Base-by-base conservation (phyloP, 2,888 invertebrate species). In the Aproaerema taeniolella region DNA sequence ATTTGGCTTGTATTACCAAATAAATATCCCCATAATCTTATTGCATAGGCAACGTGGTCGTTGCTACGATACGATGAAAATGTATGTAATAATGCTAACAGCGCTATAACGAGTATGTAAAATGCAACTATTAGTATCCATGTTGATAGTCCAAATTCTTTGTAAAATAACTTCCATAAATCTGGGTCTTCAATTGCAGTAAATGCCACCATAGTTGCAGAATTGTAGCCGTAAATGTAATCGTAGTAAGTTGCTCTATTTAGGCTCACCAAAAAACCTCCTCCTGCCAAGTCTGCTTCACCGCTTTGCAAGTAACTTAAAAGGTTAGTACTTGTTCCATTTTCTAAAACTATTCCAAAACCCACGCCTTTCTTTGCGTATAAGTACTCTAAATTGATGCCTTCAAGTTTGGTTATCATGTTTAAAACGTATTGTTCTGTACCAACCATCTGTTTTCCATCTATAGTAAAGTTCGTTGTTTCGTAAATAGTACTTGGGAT, bases 21-120 rank as follows among this genome's bases (percentile, higher is more conserved):
- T 4, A 51, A 41, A 17, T 51, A 51, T 13, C 47, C 49, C 37
- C 42, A 45, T 3, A 46, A 26, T 9, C 8, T 36, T 0, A 48
- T 6, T 20, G 8, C 8, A 8, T n/a, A n/a, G n/a, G n/a, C n/a
- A n/a, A n/a, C n/a, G n/a, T n/a, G n/a, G n/a, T n/a, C n/a, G n/a
- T n/a, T n/a, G n/a, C n/a, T n/a, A n/a, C n/a, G n/a, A n/a, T n/a
- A n/a, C n/a, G n/a, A n/a, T n/a, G n/a, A 9, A 11, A 30, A 9
- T 30, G 30, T 30, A 12, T 12, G n/a, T 13, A 30, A 10, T n/a
- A 29, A 7, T 29, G 29, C 16, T 2, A n/a, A n/a, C n/a, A n/a
- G n/a, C n/a, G n/a, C n/a, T n/a, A n/a, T n/a, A n/a, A n/a, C n/a
- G n/a, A 29, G 6, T n/a, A 31, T 5, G 3, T 25, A 29, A 11